A percentile compares a stretch with the other conserved stretches of the same genome.
These are phyloP conservation scores for Chelonoidis abingdonii DNA, from an alignment of 2,113 vertebrate species.

Conservation along the genomic window DNA sequence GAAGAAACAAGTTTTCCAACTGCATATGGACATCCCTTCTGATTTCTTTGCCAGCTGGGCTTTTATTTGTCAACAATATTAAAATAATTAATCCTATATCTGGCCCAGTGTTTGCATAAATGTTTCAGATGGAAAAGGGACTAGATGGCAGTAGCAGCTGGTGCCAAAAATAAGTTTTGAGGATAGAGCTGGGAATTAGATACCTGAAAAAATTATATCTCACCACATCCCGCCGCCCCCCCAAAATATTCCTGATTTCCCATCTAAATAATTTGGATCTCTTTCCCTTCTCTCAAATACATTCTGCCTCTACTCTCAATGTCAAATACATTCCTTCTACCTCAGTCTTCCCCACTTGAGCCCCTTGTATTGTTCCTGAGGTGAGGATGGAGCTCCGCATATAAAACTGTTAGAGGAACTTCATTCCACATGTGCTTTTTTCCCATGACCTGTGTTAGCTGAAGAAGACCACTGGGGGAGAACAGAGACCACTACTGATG, in stretches of 20 bases:
- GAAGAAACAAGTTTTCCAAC: background rate
- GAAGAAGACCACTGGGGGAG: background rate
- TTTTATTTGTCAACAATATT: background rate
- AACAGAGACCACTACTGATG: background rate
- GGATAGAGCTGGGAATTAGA: background rate
- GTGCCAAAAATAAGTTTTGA: background rate
- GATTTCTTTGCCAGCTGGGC: fast-evolving
- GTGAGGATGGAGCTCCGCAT: background rate
- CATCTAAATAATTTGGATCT: background rate
- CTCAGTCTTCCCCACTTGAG: background rate
- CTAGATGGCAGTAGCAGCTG: background rate
- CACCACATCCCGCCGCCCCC: background rate
- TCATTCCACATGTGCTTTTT: background rate
- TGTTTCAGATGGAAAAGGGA: background rate
- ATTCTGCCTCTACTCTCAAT: background rate
- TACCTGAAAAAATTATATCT: background rate
- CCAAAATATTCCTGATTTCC: background rate
- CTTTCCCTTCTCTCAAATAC: background rate
- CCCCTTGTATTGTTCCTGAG: background rate
- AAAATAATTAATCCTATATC: background rate
- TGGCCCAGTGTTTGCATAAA: background rate
- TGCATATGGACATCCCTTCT: fast-evolving
- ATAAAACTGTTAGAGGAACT: background rate
- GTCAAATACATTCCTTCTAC: background rate
- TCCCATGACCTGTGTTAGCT: constrained; percentile 1